phyloP scores from a whole-genome alignment of 2,888 invertebrate species.

The Andrena marginata region DNA sequence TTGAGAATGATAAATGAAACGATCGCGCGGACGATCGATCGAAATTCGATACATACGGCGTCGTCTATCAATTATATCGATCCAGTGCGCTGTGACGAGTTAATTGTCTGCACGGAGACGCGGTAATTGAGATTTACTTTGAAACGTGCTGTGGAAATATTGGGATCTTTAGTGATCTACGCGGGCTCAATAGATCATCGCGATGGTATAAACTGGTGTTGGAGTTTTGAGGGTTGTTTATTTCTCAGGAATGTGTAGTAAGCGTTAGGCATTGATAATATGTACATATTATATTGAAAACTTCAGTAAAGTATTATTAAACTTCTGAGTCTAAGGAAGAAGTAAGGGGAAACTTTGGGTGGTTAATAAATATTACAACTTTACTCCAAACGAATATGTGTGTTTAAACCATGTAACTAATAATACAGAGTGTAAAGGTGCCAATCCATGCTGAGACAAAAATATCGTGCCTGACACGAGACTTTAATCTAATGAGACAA shows the following conservation, averaged over 20 bases:
- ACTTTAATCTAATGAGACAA: too few species aligned
- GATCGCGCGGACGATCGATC: slow-evolving; percentile 24
- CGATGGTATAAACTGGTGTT: too few species aligned
- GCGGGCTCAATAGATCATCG: too few species aligned
- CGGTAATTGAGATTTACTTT: slow-evolving; percentile 25
- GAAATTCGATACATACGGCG: neutral
- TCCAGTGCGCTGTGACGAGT: slow-evolving; percentile 1
- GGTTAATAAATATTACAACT: neutral
- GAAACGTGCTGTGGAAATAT: neutral
- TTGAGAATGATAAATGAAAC: slow-evolving; percentile 41
- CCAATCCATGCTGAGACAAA: too few species aligned
- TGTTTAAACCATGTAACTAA: too few species aligned
- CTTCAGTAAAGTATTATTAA: neutral
- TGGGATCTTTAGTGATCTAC: neutral
- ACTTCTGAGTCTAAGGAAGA: neutral
- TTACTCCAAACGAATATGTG: too few species aligned
- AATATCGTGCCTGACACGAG: too few species aligned
- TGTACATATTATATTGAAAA: neutral
- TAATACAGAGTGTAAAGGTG: too few species aligned
- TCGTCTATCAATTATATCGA: slow-evolving; percentile 29
- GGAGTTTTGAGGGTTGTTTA: too few species aligned
- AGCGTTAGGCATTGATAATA: too few species aligned
- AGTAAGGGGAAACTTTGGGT: neutral
- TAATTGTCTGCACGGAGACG: slow-evolving; percentile 11
- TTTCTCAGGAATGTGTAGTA: too few species aligned